Base-by-base conservation (phyloP, 53 echinoderm and acorn worm genomes). In the Astropecten irregularis region DNA sequence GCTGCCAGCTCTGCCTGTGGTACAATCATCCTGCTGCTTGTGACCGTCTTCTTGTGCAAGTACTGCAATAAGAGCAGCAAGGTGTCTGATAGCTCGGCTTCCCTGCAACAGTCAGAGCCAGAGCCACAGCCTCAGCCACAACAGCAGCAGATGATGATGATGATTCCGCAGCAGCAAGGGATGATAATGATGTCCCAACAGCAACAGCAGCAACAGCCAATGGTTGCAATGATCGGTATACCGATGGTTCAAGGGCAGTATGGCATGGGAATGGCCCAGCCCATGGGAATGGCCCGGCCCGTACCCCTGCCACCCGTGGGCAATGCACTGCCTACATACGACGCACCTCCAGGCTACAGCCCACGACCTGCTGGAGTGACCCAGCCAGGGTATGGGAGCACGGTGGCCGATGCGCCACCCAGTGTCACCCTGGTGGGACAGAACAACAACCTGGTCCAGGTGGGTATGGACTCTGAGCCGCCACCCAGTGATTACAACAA, bases 381-480 rank as follows among this genome's bases (percentile, higher is more conserved):
- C 38, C 37, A 38, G 55, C 74, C 50, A 19, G n/a, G n/a, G n/a
- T 74, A 74, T 38, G 38, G 74, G 15, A 35, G 46, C 40, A 35
- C 51, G 22, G 46, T 54, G 36, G 56, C 57, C 2, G 40, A 27
- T 4, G 27, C 85, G 13, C 85, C 85, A 14, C 85, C 85, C 1
- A 47, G 21, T 0, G 49, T 85, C 61, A 85, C 85, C 34, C 42
- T 85, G 47, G 85, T 85, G 18, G 72, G 71, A 29, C 72, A 71
- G 30, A 60, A 71, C 22, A 73, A 73, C 28, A 44, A 85, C 22
- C 50, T 73, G 25, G 50, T 85, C 0, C 38, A 73, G 63, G 63
- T 61, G 32, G 49, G 73, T 10, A 72, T 85, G 22, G 42, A 23
- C 16, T 51, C 21, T 23, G 67, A 40, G 2, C 52, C 67, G 21